Evolutionary conservation across 2,888 invertebrate genomes (phyloP).

Genomic region (Lepetodrilus schrolli): DNA sequence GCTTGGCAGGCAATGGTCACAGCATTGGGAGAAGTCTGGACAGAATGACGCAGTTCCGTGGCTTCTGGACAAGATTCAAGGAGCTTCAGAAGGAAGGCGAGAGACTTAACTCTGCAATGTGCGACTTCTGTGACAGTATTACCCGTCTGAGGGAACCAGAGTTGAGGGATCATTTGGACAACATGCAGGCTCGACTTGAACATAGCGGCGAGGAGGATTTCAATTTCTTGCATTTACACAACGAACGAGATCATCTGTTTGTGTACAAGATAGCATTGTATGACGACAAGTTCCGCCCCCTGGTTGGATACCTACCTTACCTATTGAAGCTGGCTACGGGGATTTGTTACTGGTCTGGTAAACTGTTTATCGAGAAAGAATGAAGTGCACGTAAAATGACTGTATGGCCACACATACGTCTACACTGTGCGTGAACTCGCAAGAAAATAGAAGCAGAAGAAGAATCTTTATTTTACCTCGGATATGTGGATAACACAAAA

Average conservation of each 20-base stretch:
- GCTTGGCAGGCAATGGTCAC: slow-evolving; percentile 55
- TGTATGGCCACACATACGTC: too few relatives aligned
- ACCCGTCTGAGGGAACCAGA: slow-evolving; percentile 61
- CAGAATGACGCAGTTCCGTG: slow-evolving; percentile 58
- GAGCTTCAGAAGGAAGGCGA: slow-evolving; percentile 61
- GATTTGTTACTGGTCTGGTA: slow-evolving; percentile 59
- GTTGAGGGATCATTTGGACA: slow-evolving; percentile 59
- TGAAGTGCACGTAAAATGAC: too few relatives aligned
- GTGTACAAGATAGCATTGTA: slow-evolving; percentile 65
- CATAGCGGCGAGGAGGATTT: slow-evolving; percentile 56
- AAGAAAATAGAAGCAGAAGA: too few relatives aligned
- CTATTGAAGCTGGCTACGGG: slow-evolving; percentile 57
- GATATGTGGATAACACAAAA: too few relatives aligned
- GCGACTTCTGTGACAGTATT: slow-evolving; percentile 58
- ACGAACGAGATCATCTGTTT: slow-evolving; percentile 66
- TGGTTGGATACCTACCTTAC: slow-evolving; percentile 66
- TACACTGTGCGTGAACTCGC: too few relatives aligned
- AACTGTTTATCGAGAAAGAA: slow-evolving; percentile 60
- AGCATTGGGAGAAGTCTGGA: slow-evolving; percentile 51
- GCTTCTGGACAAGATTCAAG: slow-evolving; percentile 60
- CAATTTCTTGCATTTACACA: slow-evolving; percentile 60
- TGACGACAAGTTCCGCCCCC: slow-evolving; percentile 62
- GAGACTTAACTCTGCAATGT: slow-evolving; percentile 52
- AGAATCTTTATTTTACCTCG: too few relatives aligned
- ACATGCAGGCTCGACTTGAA: slow-evolving; percentile 55